These are phyloP conservation scores for Heterodera carotae DNA, from an alignment of 1,140 invertebrate genomes.

Conservation along the genomic window DNA sequence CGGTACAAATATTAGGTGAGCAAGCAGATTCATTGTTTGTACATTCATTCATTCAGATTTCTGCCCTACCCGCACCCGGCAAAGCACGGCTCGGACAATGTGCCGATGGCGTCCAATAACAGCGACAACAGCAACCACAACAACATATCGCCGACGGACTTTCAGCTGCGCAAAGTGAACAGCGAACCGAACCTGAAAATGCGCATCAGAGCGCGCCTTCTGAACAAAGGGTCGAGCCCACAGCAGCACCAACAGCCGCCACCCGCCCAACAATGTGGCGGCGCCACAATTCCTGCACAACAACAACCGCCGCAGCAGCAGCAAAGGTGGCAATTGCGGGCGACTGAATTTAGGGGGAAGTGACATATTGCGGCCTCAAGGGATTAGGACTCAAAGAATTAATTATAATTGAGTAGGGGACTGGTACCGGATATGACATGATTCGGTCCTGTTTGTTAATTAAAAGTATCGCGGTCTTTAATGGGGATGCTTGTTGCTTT, in stretches of 20 bases:
- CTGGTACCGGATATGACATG: no score
- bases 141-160: constrained; percentile 46
- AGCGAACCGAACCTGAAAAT: constrained; percentile 64
- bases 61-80: constrained; percentile 59
- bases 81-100: constrained; percentile 14
- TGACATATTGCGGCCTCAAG: no score
- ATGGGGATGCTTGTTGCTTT: constrained; percentile 16
- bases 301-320: constrained; percentile 11
- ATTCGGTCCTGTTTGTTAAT: no score
- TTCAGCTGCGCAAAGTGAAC: constrained; percentile 64
- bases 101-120: background rate
- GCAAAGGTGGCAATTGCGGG: no score
- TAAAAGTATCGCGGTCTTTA: no score
- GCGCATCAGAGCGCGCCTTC: constrained; percentile 56
- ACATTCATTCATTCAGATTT: constrained; percentile 50
- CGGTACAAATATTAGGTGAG: no score
- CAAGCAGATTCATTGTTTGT: no score
- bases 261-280: background rate
- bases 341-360: no score
- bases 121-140: constrained; percentile 17
- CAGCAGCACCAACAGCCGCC: constrained; percentile 16
- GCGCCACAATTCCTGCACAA: background rate
- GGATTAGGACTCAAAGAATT: no score
- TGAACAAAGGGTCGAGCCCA: constrained; percentile 58
- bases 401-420: background rate